A percentile compares a stretch with the other conserved stretches of the same genome.
These are phyloP conservation scores for Tetrapedia diversipes DNA, from an alignment of 2,888 invertebrate species.

Conservation along the genomic window DNA sequence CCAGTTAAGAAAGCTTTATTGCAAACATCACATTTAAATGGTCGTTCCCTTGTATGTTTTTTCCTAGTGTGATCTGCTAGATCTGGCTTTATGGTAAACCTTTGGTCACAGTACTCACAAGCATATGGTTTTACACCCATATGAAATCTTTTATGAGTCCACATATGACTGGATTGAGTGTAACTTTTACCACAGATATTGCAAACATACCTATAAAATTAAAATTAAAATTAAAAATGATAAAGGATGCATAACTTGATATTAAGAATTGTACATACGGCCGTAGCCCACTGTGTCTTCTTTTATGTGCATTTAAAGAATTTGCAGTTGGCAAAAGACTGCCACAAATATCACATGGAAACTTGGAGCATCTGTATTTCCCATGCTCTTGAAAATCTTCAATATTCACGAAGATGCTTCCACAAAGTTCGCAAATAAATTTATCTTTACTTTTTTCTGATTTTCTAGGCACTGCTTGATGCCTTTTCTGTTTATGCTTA, in stretches of 20 bases:
- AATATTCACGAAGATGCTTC: slow-evolving; percentile 74
- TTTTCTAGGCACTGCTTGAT: slow-evolving; percentile 82
- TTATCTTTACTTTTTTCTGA: slow-evolving; percentile 69
- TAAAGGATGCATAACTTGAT: neutral
- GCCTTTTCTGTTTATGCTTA: slow-evolving; percentile 85
- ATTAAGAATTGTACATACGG: slow-evolving; percentile 67
- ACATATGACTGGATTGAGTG: slow-evolving; percentile 86
- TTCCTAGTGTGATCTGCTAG: slow-evolving; percentile 87
- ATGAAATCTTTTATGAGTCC: slow-evolving; percentile 87
- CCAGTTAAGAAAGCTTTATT: slow-evolving; percentile 86
- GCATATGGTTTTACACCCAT: slow-evolving; percentile 87
- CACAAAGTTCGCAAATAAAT: slow-evolving; percentile 85
- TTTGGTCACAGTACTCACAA: slow-evolving; percentile 86
- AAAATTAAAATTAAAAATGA: neutral
- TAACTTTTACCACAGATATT: slow-evolving; percentile 79
- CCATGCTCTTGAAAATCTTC: slow-evolving; percentile 69
- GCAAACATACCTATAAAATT: slow-evolving; percentile 63
- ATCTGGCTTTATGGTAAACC: slow-evolving; percentile 87
- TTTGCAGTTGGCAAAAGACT: slow-evolving; percentile 73
- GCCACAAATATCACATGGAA: slow-evolving; percentile 75
- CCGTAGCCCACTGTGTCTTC: slow-evolving; percentile 76
- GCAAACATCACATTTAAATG: slow-evolving; percentile 86
- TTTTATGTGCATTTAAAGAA: slow-evolving; percentile 75
- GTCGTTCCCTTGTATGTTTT: slow-evolving; percentile 87
- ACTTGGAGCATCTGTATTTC: slow-evolving; percentile 74